Evolutionary conservation across 2,797 vertebrate genomes (phyloP), one percentile per base, ranked within the genome.

Genomic region (Lepilemur septentrionalis): DNA sequence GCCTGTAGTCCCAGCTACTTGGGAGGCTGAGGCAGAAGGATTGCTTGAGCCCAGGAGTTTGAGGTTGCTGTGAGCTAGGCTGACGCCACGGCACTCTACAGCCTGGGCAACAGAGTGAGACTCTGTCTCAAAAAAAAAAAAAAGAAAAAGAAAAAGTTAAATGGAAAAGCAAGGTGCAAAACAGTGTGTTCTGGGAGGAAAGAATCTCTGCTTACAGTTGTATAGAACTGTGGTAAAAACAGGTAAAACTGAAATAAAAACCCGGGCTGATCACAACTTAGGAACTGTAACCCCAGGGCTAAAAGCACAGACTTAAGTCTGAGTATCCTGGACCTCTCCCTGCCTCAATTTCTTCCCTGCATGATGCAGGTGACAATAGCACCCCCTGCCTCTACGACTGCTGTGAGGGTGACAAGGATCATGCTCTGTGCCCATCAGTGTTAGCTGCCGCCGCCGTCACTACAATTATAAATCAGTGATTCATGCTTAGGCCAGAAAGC

Each of bases 391-490:
- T 38, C 20, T 9, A 10, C 65, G 55, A 17, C n/a, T n/a, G 10
- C 61, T 48, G 22, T 20, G 46, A 55, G 41, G 35, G 32, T 20
- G 3, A 5, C 20, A 2, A 2, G 35, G 2, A 2, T 25, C 25
- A 0, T 11, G 0, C 6, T 13, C 28, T 1, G n/a, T 2, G 3
- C 35, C 50, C 1, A 0, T 32, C 9, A 0, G 4, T n/a, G 25
- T 20, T 28, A 4, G 46, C n/a, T 12, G 65, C 76, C 5, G 0
- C 25, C 28, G 30, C 55, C 46, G 1, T 22, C 6, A 25, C 13
- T 11, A 20, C 23, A 32, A 1, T 18, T 59, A 1, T 5, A 25
- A 12, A 20, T 57, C 73, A 4, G 11, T 3, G 23, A 22, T 38
- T 48, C 0, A 0, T 6, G 30, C n/a, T 6, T 48, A 38, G 55